Conservation (phyloP, 2,113 vertebrate genomes). For the Sorex fumeus region DNA sequence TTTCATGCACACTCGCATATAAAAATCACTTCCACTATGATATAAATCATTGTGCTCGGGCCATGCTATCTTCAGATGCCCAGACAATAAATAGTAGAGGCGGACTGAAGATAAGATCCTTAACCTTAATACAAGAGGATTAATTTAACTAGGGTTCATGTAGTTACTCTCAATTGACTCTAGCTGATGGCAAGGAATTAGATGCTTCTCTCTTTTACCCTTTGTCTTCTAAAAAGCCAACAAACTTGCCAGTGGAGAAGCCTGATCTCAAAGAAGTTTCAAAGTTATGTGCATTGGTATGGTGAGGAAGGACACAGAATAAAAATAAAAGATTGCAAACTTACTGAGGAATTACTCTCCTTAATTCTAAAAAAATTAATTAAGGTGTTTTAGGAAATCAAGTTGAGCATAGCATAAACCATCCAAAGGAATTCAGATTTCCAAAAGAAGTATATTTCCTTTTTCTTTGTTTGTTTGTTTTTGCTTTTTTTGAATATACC, state of each 20-base stretch:
- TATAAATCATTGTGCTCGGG: neutral
- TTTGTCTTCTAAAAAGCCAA: slow-evolving; percentile 57
- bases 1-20: neutral
- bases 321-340: neutral
- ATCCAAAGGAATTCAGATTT: slow-evolving; percentile 80
- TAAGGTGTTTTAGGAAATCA: neutral
- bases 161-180: neutral
- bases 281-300: neutral
- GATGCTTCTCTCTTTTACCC: neutral
- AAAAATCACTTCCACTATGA: slow-evolving; percentile 9
- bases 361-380: neutral
- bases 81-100: slow-evolving; percentile 5
- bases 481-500: too few species aligned
- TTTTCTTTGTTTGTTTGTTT: too few species aligned
- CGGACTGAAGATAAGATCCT: neutral
- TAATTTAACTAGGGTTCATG: neutral
- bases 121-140: neutral
- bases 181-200: neutral
- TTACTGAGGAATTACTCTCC: neutral
- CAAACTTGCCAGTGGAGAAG: slow-evolving; percentile 33
- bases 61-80: neutral
- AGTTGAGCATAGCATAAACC: slow-evolving; percentile 70
- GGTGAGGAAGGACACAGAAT: neutral
- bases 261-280: slow-evolving; percentile 45
- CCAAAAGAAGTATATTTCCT: slow-evolving; percentile 81